These are phyloP conservation scores for Paramormyrops kingsleyae DNA, from an alignment of 2,113 vertebrate genomes.

Conservation along the genomic window DNA sequence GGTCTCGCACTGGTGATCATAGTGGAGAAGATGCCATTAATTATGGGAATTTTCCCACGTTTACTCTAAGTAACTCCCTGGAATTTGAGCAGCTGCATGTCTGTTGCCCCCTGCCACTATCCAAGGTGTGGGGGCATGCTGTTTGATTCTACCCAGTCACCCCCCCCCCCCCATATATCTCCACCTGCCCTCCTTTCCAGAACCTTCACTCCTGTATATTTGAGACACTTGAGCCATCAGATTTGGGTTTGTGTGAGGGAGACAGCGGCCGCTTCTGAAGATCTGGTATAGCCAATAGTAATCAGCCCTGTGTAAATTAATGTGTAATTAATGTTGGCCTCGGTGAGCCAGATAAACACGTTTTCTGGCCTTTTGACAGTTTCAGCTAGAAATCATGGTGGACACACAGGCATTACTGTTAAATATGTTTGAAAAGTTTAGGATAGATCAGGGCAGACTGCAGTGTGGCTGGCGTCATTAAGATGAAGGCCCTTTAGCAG, in stretches of 20 bases:
- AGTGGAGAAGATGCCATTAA: not conserved
- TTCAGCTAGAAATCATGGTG: not conserved
- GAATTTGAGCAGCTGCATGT: not conserved
- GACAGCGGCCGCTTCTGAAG: constrained; percentile 47
- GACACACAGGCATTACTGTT: not conserved
- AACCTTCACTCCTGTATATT: constrained; percentile 32
- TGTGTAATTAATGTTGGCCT: constrained; percentile 48
- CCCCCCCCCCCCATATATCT: not conserved
- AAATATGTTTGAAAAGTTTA: not conserved
- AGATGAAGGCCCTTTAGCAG: constrained; percentile 57
- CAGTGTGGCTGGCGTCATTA: constrained; percentile 50
- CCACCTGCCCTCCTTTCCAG: not conserved
- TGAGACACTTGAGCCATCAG: constrained; percentile 44
- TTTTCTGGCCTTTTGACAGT: not conserved
- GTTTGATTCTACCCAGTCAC: not conserved
- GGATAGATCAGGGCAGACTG: constrained; percentile 21
- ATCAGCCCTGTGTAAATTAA: constrained; percentile 60
- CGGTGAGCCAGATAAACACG: not conserved
- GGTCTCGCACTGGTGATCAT: not conserved
- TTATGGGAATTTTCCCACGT: not conserved
- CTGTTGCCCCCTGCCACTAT: not conserved
- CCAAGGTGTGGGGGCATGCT: not conserved
- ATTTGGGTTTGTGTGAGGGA: constrained; percentile 36
- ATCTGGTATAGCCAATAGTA: constrained; percentile 59
- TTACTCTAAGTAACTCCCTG: not conserved